These are phyloP conservation scores for Eclectus roratus DNA, from an alignment of 2,113 vertebrate species.

Conservation along the genomic window DNA sequence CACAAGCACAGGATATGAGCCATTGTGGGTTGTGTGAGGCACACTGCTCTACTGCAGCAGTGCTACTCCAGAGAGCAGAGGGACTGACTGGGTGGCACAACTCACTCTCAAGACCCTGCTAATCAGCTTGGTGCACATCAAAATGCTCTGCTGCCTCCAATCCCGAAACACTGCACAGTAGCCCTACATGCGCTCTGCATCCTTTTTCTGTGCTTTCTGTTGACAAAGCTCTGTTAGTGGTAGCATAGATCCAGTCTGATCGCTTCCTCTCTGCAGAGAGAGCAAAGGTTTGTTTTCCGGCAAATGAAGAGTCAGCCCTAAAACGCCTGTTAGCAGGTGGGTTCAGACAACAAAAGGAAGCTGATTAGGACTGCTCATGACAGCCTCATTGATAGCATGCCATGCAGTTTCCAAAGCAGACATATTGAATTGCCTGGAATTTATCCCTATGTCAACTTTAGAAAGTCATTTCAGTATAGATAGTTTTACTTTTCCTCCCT, in stretches of 20 bases:
- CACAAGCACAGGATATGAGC: rapidly evolving
- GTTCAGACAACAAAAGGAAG: background rate
- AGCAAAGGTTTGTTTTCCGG: background rate
- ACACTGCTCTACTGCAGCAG: background rate
- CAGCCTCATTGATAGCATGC: background rate
- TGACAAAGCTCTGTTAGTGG: background rate
- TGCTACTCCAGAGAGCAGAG: rapidly evolving
- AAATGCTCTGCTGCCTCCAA: background rate
- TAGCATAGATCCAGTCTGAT: background rate
- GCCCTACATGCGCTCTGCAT: rapidly evolving
- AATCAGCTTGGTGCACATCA: background rate
- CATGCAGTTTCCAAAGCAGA: background rate
- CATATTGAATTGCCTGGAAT: background rate
- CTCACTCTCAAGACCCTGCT: too few species aligned
- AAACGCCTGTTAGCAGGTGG: rapidly evolving
- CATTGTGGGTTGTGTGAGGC: background rate
- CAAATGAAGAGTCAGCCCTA: background rate
- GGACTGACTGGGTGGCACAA: background rate
- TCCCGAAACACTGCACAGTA: rapidly evolving
- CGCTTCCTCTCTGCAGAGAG: background rate
- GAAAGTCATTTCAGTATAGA: background rate
- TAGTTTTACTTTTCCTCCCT: background rate
- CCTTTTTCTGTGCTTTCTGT: background rate
- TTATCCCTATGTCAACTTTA: background rate
- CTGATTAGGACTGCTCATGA: background rate